Evolutionary conservation across 1,140 invertebrate species (phyloP).

Genomic region (Zeugodacus cucurbitae): DNA sequence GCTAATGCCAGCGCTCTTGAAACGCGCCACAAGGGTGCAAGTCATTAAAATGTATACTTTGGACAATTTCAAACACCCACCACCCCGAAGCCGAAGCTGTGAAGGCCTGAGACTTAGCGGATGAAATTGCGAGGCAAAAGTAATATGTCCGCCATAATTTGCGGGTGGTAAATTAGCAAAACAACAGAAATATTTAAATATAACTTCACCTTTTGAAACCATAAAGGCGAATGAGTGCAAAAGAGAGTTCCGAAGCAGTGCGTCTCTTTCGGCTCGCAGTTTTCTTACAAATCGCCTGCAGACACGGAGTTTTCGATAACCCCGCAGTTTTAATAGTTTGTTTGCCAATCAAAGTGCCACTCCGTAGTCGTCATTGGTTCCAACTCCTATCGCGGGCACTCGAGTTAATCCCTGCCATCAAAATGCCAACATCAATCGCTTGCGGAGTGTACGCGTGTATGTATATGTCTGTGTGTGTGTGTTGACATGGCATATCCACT

Average conservation of each 20-base stretch:
- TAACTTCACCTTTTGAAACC: neutral
- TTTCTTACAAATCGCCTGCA: neutral
- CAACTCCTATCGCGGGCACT: neutral
- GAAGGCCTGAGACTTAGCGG: neutral
- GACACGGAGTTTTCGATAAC: neutral
- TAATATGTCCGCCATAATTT: neutral
- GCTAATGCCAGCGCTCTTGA: neutral
- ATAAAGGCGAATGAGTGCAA: neutral
- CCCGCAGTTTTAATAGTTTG: neutral
- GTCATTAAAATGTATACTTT: neutral
- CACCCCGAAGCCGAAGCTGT: neutral
- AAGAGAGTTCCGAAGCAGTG: neutral
- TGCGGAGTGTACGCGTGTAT: neutral
- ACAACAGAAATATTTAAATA: neutral
- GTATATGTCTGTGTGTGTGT: neutral
- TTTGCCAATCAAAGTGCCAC: conserved; percentile 11
- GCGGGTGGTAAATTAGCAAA: conserved; percentile 14
- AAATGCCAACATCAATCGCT: neutral
- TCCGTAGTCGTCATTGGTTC: neutral
- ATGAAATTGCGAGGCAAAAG: neutral
- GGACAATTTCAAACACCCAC: neutral
- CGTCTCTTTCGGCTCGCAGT: too few relatives aligned
- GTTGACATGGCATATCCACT: neutral
- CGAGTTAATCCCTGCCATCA: conserved; percentile 26
- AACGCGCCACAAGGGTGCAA: neutral